A percentile compares a stretch with the other conserved stretches of the same genome.
Conservation (phyloP, 2,113 vertebrate species). For the Ailuropoda melanoleuca region DNA sequence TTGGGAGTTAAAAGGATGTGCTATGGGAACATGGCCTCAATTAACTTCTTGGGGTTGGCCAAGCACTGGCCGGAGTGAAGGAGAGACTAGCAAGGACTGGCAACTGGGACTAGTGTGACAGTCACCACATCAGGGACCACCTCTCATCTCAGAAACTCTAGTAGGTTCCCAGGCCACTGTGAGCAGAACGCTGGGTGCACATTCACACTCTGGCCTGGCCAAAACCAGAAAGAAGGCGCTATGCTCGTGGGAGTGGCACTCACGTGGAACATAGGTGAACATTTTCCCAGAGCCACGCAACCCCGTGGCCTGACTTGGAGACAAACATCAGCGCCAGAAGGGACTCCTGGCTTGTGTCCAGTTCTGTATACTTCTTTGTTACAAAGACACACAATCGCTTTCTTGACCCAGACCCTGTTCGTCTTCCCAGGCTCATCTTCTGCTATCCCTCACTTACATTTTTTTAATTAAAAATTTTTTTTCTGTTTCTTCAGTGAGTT, state of each 20-base stretch:
- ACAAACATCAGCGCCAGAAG: neutral
- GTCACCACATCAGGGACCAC: neutral
- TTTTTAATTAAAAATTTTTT: neutral
- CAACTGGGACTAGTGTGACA: neutral
- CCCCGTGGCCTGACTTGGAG: too few relatives aligned
- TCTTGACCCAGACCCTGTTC: neutral
- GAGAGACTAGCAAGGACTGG: neutral
- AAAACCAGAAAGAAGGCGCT: neutral
- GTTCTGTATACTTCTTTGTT: neutral
- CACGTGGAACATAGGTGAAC: fast-evolving
- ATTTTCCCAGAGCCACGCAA: neutral
- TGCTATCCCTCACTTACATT: neutral
- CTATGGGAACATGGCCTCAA: constrained; percentile 78
- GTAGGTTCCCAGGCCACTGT: neutral
- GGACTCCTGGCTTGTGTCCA: neutral
- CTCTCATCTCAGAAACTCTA: neutral
- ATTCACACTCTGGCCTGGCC: neutral
- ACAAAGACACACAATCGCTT: neutral
- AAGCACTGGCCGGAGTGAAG: constrained; percentile 56
- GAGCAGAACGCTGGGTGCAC: neutral
- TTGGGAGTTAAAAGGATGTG: constrained; percentile 80
- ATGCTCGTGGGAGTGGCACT: neutral
- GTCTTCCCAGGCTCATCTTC: neutral
- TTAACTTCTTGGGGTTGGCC: constrained; percentile 80
- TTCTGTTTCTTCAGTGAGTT: neutral